A percentile compares a stretch with the other conserved stretches of the same genome.
Conservation (phyloP, 2,113 vertebrate genomes). For the Mesitornis unicolor region DNA sequence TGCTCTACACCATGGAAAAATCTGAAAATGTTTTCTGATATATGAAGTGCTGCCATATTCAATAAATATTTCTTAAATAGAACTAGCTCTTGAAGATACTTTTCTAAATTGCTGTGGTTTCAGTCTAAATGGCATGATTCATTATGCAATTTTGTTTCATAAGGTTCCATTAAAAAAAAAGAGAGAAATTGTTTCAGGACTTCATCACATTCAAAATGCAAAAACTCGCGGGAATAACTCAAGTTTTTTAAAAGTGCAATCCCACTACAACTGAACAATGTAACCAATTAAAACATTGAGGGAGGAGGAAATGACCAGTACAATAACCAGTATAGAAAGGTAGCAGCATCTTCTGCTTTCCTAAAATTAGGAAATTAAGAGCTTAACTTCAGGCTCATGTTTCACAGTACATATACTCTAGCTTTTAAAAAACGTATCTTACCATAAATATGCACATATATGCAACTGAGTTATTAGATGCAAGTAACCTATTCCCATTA, state of each 20-base stretch:
- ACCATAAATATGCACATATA: not conserved
- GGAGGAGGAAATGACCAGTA: rapidly evolving
- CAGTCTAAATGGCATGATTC: not conserved
- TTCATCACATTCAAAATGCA: not conserved
- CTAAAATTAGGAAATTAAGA: not conserved
- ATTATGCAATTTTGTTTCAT: not conserved
- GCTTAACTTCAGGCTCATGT: not conserved
- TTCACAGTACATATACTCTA: not conserved
- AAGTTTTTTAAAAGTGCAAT: too few relatives aligned
- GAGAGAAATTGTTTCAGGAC: not conserved
- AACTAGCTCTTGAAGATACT: not conserved
- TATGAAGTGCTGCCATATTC: not conserved
- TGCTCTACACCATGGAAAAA: not conserved
- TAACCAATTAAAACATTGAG: not conserved
- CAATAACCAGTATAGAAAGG: not conserved
- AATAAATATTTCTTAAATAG: not conserved
- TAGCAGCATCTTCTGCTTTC: not conserved
- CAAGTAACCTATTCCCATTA: not conserved
- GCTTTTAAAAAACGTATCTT: not conserved
- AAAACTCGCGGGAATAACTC: not conserved
- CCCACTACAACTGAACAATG: not conserved
- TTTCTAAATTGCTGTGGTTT: not conserved
- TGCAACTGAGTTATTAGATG: too few relatives aligned
- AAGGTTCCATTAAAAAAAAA: not conserved
- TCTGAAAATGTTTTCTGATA: not conserved